Percentiles rank a stretch among this genome's conserved stretches.
phyloP scores from a whole-genome alignment of 1,140 invertebrate genomes.

The Andrena cerasifolii region DNA sequence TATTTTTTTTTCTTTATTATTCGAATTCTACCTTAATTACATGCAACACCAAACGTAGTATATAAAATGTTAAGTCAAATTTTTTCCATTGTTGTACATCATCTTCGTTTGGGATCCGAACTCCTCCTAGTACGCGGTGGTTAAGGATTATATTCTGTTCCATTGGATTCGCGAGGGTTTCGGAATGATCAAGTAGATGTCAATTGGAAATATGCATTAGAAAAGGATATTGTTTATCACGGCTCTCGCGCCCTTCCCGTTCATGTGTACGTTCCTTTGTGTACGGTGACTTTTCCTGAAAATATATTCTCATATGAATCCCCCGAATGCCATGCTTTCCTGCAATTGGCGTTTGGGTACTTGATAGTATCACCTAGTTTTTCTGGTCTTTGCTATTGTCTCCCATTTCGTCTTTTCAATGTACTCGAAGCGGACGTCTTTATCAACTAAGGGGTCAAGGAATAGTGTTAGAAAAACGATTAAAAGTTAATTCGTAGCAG shows the following conservation, averaged over 20 bases:
- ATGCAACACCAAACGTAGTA: slow-evolving; percentile 81
- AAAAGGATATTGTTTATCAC: slow-evolving; percentile 93
- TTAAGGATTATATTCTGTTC: slow-evolving; percentile 40
- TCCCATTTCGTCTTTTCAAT: slow-evolving; percentile 77
- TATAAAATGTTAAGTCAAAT: slow-evolving; percentile 81
- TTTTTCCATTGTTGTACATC: slow-evolving; percentile 76
- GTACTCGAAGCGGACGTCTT: slow-evolving; percentile 73
- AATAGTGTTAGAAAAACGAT: slow-evolving; percentile 67
- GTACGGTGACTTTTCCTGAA: slow-evolving; percentile 89
- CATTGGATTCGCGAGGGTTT: background rate
- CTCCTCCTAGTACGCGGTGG: slow-evolving; percentile 81
- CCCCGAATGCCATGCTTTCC: slow-evolving; percentile 42
- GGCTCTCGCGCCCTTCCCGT: slow-evolving; percentile 85
- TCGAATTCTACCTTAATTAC: slow-evolving; percentile 80
- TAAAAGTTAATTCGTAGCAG: slow-evolving; percentile 48
- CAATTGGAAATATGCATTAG: slow-evolving; percentile 33
- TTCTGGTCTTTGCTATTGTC: slow-evolving; percentile 72
- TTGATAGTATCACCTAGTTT: slow-evolving; percentile 72
- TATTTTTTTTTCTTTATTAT: slow-evolving; percentile 78
- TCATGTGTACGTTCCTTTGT: slow-evolving; percentile 85
- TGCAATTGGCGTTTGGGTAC: slow-evolving; percentile 61
- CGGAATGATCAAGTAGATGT: background rate
- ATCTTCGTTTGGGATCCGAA: slow-evolving; percentile 84
- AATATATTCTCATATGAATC: slow-evolving; percentile 71
- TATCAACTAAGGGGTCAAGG: slow-evolving; percentile 71